Evolutionary conservation across 1,140 invertebrate genomes (phyloP).

Genomic region (Pseudomyrmex cubaensis): DNA sequence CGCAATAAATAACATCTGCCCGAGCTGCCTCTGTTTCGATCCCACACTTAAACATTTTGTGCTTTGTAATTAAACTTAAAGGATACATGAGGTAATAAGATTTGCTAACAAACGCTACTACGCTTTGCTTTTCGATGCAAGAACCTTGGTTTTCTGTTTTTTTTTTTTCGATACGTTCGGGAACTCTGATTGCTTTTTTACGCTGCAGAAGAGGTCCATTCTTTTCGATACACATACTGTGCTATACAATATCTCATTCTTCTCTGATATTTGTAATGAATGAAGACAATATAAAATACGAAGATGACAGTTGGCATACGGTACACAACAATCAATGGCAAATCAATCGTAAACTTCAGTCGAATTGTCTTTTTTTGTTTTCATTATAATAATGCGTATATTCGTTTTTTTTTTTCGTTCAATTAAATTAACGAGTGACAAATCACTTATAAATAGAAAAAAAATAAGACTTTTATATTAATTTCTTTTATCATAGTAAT

Average conservation of each 20-base stretch:
- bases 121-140: constrained; percentile 21
- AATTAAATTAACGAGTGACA: constrained; percentile 16
- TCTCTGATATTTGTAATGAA: constrained; percentile 14
- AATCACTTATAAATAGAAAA: constrained; percentile 5
- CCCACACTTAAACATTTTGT: constrained; percentile 74
- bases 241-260: constrained; percentile 11
- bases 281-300: constrained; percentile 25
- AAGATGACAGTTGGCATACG: constrained; percentile 29
- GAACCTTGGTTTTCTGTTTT: background rate
- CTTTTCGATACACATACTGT: constrained; percentile 1
- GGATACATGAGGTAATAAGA: constrained; percentile 57
- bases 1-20: constrained; percentile 79
- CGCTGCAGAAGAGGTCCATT: constrained; percentile 18
- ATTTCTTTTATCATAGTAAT: constrained; percentile 17
- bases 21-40: constrained; percentile 79
- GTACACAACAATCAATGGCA: background rate
- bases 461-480: constrained; percentile 13
- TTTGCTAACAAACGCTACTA: constrained; percentile 48
- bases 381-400: constrained; percentile 19
- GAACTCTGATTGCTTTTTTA: constrained; percentile 1
- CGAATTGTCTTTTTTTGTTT: constrained; percentile 2
- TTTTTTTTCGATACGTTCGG: background rate
- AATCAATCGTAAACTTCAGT: constrained; percentile 13
- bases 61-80: constrained; percentile 69
- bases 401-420: constrained; percentile 25